Percentiles rank a stretch among this genome's conserved stretches.
These are phyloP conservation scores for Gadopsis bispinosus DNA, from an alignment of 2,797 vertebrate genomes.

Conservation along the genomic window DNA sequence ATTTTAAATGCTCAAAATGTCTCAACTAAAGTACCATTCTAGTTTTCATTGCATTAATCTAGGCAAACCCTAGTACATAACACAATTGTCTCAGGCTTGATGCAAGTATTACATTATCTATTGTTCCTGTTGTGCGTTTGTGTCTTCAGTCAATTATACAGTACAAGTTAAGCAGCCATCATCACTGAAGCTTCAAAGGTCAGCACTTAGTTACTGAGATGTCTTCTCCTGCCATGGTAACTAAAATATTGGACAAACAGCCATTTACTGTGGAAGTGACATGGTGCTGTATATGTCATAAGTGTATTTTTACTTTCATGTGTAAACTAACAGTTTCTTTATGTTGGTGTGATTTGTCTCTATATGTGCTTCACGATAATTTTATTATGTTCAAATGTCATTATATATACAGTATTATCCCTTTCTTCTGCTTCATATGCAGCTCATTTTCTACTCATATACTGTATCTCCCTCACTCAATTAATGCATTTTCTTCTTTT, in stretches of 20 bases:
- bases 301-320: neutral
- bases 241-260: neutral
- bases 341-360: neutral
- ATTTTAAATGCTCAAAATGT: neutral
- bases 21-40: neutral
- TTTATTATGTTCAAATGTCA: neutral
- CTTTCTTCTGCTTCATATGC: neutral
- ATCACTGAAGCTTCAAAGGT: slow-evolving; percentile 10
- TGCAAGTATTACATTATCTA: neutral
- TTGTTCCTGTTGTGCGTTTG: neutral
- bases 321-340: neutral
- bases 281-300: neutral
- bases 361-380: neutral
- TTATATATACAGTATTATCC: neutral
- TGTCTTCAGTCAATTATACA: neutral
- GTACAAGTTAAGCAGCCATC: neutral
- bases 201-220: slow-evolving; percentile 3
- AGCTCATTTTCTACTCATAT: slow-evolving; percentile 10
- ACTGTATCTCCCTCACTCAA: neutral
- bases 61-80: neutral
- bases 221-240: slow-evolving; percentile 1
- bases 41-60: neutral
- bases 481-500: slow-evolving; percentile 25
- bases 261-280: neutral
- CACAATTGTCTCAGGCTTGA: neutral